These are phyloP conservation scores for Tursiops truncatus DNA, from an alignment of 2,113 vertebrate genomes.

Conservation along the genomic window DNA sequence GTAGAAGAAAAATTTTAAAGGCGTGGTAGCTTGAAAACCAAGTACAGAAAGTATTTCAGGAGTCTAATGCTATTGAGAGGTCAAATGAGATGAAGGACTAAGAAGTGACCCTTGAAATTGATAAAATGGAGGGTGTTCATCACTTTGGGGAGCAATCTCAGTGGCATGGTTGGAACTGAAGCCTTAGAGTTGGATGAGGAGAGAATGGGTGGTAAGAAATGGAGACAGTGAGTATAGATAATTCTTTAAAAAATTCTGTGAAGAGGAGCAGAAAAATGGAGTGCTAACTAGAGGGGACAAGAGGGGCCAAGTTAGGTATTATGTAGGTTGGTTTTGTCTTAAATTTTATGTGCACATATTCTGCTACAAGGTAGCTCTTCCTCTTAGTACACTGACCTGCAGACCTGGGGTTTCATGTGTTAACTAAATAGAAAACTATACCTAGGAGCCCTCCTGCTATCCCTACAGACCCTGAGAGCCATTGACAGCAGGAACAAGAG, in stretches of 20 bases:
- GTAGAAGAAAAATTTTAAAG: background rate
- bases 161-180: background rate
- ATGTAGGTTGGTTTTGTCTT: background rate
- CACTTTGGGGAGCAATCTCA: background rate
- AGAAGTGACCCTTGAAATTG: slow-evolving; percentile 14
- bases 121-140: background rate
- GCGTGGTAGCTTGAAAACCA: background rate
- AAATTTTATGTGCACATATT: background rate
- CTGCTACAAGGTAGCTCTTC: background rate
- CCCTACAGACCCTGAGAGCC: background rate
- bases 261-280: background rate
- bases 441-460: background rate
- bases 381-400: background rate
- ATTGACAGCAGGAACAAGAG: background rate
- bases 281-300: background rate
- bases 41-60: background rate
- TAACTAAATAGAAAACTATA: background rate
- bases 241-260: background rate
- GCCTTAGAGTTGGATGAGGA: background rate
- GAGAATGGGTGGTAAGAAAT: background rate
- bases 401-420: background rate
- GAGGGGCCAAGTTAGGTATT: background rate
- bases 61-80: background rate
- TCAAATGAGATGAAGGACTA: background rate
- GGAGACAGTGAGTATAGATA: background rate